A percentile compares a stretch with the other conserved stretches of the same genome.
Evolutionary conservation across 1,140 invertebrate genomes (phyloP).

Genomic region (Phymastichus coffea): DNA sequence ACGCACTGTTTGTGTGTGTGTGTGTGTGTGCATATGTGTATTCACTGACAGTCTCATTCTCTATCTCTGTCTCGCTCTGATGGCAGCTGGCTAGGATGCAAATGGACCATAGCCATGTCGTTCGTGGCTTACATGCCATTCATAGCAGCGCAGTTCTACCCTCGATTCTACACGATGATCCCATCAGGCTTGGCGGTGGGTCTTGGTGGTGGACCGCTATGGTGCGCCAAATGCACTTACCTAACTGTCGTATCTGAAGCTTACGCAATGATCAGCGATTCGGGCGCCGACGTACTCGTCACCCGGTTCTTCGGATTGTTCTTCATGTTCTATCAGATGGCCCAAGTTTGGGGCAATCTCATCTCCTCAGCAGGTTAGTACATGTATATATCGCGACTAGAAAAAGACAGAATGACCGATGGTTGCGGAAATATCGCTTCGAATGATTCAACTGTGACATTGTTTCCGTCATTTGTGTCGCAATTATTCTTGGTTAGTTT

Average conservation of each 20-base stretch:
- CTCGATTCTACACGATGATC: conserved; percentile 78
- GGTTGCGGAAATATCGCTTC: too few relatives aligned
- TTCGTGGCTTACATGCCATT: conserved; percentile 87
- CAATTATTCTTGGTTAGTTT: too few relatives aligned
- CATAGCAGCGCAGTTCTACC: conserved; percentile 84
- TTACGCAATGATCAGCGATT: conserved; percentile 66
- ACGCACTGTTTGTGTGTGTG: too few relatives aligned
- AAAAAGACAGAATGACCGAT: too few relatives aligned
- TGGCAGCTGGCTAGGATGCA: conserved; percentile 75
- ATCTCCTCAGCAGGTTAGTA: conserved; percentile 77
- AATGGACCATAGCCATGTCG: conserved; percentile 83
- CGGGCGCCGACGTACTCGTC: conserved; percentile 70
- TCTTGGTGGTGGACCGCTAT: conserved; percentile 83
- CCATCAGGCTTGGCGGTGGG: conserved; percentile 83
- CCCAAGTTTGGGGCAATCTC: conserved; percentile 90
- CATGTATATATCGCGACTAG: too few relatives aligned
- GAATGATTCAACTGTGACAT: too few relatives aligned
- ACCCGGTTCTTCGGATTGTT: conserved; percentile 87
- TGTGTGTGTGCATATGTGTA: too few relatives aligned
- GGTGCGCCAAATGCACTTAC: conserved; percentile 90
- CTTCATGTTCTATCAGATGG: conserved; percentile 92
- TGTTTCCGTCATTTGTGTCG: too few relatives aligned
- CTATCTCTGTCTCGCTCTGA: conserved; percentile 1
- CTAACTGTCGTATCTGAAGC: conserved; percentile 77
- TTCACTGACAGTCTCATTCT: neutral